A percentile compares a stretch with the other conserved stretches of the same genome.
phyloP scores from a whole-genome alignment of 2,113 vertebrate genomes.

The Poecile atricapillus region DNA sequence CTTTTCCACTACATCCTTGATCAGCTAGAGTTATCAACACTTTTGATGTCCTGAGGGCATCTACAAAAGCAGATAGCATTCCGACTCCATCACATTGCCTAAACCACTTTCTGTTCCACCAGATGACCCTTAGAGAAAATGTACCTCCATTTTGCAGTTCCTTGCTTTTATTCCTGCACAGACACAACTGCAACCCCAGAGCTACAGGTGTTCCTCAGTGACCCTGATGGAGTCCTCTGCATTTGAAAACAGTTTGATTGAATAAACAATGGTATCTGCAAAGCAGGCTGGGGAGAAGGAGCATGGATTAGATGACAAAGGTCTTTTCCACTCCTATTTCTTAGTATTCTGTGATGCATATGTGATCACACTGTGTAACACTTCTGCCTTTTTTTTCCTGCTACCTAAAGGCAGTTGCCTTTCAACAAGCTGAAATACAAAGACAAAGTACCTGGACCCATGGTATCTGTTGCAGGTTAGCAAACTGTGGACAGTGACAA shows the following conservation, averaged over 20 bases:
- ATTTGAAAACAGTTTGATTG: background rate
- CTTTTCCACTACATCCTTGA: background rate
- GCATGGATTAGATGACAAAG: background rate
- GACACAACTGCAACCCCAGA: background rate
- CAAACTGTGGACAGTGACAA: background rate
- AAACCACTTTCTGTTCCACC: background rate
- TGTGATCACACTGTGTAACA: background rate
- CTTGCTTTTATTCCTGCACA: background rate
- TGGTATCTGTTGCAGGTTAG: background rate
- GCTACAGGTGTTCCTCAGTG: background rate
- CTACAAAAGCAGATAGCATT: background rate
- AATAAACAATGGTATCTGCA: background rate
- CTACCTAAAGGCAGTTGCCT: background rate
- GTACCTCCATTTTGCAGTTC: background rate
- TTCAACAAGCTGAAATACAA: background rate
- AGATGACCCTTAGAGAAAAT: background rate
- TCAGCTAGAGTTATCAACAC: background rate
- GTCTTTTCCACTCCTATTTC: background rate
- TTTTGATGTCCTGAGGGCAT: background rate
- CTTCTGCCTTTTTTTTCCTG: background rate
- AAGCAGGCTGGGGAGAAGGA: background rate
- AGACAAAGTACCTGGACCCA: background rate
- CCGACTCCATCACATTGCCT: background rate
- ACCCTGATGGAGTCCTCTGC: background rate
- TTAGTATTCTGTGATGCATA: background rate